phyloP scores from a whole-genome alignment of 2,797 vertebrate genomes.

The Melanotaenia maccullochi region DNA sequence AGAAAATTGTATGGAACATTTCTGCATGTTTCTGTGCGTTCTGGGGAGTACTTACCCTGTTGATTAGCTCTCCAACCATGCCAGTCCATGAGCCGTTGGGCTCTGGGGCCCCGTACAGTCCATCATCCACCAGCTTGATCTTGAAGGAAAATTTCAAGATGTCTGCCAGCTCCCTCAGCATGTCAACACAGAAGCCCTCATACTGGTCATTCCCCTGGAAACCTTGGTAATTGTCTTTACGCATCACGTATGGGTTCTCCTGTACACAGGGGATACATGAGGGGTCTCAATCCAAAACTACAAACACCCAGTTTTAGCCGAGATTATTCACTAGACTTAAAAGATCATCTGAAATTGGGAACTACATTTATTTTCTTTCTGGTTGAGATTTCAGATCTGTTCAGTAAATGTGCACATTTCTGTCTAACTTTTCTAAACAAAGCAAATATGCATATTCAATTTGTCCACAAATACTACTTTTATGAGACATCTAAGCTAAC shows the following conservation, averaged over 20 bases:
- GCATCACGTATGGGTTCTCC: slow-evolving; percentile 96
- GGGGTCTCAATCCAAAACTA: slow-evolving; percentile 14
- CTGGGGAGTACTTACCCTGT: slow-evolving; percentile 84
- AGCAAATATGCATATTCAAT: neutral
- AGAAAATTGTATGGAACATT: slow-evolving; percentile 30
- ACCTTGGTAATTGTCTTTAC: slow-evolving; percentile 89
- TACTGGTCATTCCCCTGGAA: slow-evolving; percentile 89
- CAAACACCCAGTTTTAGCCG: slow-evolving; percentile 1
- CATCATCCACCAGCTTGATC: slow-evolving; percentile 93
- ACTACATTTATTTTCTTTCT: slow-evolving; percentile 13
- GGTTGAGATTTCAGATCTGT: neutral
- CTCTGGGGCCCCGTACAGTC: slow-evolving; percentile 91
- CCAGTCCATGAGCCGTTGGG: slow-evolving; percentile 95
- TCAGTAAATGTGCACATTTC: neutral
- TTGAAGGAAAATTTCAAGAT: slow-evolving; percentile 92
- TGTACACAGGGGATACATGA: slow-evolving; percentile 60
- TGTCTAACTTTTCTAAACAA: neutral
- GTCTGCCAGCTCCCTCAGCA: slow-evolving; percentile 90
- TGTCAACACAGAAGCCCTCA: slow-evolving; percentile 94
- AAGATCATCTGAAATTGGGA: neutral
- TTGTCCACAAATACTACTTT: neutral
- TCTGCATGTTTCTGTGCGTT: slow-evolving; percentile 34
- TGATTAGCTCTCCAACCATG: slow-evolving; percentile 96
- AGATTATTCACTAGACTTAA: slow-evolving; percentile 13
- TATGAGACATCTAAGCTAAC: neutral